Percentiles rank a stretch among this genome's conserved stretches.
These are phyloP conservation scores for Cybosia mesomella DNA, from an alignment of 2,888 invertebrate genomes.

Conservation along the genomic window DNA sequence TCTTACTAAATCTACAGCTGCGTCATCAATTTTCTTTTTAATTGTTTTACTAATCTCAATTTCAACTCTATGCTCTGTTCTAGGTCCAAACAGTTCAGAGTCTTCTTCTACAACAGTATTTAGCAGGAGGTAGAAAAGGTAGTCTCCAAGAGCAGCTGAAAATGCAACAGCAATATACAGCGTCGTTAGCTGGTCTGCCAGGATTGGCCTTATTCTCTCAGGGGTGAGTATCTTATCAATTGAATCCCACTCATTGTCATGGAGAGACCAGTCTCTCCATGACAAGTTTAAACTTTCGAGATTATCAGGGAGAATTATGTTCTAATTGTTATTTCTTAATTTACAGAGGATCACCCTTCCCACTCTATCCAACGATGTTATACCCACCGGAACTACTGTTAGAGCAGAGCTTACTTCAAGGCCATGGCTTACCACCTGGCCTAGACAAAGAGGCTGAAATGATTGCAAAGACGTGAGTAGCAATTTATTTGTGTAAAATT, in stretches of 20 bases:
- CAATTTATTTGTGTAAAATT: conserved; percentile 17
- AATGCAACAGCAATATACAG: conserved; percentile 83
- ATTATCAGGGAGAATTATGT: not conserved
- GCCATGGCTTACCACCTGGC: conserved; percentile 84
- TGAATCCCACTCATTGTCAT: not conserved
- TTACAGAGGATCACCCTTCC: conserved; percentile 81
- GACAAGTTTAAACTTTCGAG: too few relatives aligned
- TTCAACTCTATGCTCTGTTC: conserved; percentile 18
- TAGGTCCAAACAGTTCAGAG: conserved; percentile 85
- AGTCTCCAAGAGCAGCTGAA: conserved; percentile 82
- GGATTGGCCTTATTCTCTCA: conserved; percentile 81
- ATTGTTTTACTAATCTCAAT: not conserved
- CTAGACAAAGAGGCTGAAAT: conserved; percentile 84
- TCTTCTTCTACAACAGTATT: conserved; percentile 80
- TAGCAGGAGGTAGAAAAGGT: conserved; percentile 79
- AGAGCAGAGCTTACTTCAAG: conserved; percentile 83
- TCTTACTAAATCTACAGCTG: too few relatives aligned
- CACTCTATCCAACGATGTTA: conserved; percentile 83
- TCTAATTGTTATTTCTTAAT: conserved; percentile 14
- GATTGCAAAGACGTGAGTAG: conserved; percentile 81
- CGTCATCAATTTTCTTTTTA: not conserved
- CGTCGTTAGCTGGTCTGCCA: conserved; percentile 78
- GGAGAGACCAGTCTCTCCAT: not conserved
- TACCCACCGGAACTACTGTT: conserved; percentile 82
- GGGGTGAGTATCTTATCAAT: conserved; percentile 67